These are phyloP conservation scores for Carterocephalus palaemon DNA, from an alignment of 2,888 invertebrate species.

Conservation along the genomic window DNA sequence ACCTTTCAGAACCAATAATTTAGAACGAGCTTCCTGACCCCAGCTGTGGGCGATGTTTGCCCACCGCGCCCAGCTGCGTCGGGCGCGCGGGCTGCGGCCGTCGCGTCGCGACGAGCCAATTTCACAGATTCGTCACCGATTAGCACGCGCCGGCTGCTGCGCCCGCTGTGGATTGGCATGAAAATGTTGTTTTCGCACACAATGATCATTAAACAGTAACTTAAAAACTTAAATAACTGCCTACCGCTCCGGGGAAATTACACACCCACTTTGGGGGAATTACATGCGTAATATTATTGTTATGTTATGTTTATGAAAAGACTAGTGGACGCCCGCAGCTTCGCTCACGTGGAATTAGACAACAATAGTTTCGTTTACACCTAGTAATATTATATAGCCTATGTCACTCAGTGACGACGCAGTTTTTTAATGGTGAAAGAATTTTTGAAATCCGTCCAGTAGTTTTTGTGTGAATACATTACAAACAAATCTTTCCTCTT, in stretches of 20 bases:
- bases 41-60: too few species aligned
- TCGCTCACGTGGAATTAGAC: too few species aligned
- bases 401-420: background rate
- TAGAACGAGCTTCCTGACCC: too few species aligned
- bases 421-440: background rate
- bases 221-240: background rate
- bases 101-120: conserved; percentile 60
- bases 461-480: too few species aligned
- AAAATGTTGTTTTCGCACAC: background rate
- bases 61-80: too few species aligned
- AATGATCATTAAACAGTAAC: conserved; percentile 1
- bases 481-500: too few species aligned
- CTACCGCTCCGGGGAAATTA: background rate
- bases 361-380: too few species aligned
- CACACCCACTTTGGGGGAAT: background rate
- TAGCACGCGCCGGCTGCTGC: conserved; percentile 59
- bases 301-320: background rate
- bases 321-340: too few species aligned
- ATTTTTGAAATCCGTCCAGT: too few species aligned
- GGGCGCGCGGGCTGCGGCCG: conserved; percentile 36
- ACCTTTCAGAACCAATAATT: too few species aligned
- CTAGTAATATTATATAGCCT: too few species aligned
- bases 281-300: background rate
- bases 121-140: conserved; percentile 72
- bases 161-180: conserved; percentile 38